A percentile compares a stretch with the other conserved stretches of the same genome.
phyloP scores from a whole-genome alignment of 2,888 invertebrate species.

The Lypha dubia region DNA sequence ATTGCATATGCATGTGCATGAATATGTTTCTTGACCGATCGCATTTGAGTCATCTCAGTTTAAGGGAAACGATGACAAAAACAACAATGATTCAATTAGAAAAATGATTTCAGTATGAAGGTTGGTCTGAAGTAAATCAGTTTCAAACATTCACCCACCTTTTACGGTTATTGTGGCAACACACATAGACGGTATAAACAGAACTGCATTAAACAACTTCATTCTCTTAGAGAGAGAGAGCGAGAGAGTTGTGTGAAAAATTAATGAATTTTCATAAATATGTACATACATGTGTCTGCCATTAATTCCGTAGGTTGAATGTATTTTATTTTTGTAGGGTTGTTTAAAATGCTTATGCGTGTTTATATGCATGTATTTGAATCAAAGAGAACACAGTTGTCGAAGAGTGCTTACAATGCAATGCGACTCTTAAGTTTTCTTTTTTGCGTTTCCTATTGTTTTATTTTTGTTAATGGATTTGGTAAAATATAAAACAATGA shows the following conservation, averaged over 20 bases:
- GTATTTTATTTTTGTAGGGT: neutral
- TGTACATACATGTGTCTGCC: too few relatives aligned
- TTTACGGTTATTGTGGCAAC: constrained; percentile 1
- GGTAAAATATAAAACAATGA: constrained; percentile 47
- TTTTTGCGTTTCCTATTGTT: too few relatives aligned
- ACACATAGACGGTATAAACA: neutral
- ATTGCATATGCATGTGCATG: neutral
- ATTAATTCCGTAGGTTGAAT: neutral
- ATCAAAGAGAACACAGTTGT: constrained; percentile 19
- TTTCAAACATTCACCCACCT: constrained; percentile 37
- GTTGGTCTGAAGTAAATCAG: constrained; percentile 32
- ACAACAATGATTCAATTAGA: neutral
- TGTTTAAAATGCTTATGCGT: too few relatives aligned
- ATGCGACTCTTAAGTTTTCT: constrained; percentile 29
- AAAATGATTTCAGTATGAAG: constrained; percentile 7
- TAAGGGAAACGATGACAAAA: constrained; percentile 36
- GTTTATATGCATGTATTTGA: neutral
- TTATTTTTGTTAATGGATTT: too few relatives aligned
- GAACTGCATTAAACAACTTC: constrained; percentile 29
- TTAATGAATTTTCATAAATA: constrained; percentile 56
- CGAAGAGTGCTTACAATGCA: constrained; percentile 16
- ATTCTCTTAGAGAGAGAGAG: constrained; percentile 1
- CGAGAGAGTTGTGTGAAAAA: constrained; percentile 11
- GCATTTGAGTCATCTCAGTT: constrained; percentile 56
- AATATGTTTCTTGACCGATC: constrained; percentile 35